Evolutionary conservation across 2,888 invertebrate genomes (phyloP).

Genomic region (Microctonus hyperodae): DNA sequence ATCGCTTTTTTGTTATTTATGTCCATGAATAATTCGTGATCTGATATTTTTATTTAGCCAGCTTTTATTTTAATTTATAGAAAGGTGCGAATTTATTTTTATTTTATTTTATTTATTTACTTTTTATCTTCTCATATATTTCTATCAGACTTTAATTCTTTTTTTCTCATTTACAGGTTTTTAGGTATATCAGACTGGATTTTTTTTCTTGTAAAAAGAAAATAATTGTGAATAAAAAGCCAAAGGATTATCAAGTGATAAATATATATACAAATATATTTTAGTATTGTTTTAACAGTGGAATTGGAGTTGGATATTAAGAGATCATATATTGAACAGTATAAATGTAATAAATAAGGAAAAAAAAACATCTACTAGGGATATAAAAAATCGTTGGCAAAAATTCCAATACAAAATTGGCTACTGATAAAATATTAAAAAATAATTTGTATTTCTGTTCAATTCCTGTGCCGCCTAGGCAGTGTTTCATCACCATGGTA

Average conservation of each 20-base stretch:
- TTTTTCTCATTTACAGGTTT: slow-evolving; percentile 32
- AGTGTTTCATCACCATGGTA: slow-evolving; percentile 53
- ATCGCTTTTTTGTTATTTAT: too few species aligned
- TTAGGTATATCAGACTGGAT: slow-evolving; percentile 40
- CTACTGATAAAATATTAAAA: slow-evolving; percentile 31
- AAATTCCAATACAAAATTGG: slow-evolving; percentile 17
- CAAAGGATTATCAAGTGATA: slow-evolving; percentile 53
- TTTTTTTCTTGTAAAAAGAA: slow-evolving; percentile 22
- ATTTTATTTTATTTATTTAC: not conserved
- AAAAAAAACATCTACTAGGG: slow-evolving; percentile 6
- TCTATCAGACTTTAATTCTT: slow-evolving; percentile 16
- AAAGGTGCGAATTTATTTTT: not conserved
- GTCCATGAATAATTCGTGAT: too few species aligned
- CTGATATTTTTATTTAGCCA: not conserved
- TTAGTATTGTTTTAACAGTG: slow-evolving; percentile 38
- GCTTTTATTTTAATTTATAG: not conserved
- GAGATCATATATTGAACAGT: not conserved
- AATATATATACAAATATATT: slow-evolving; percentile 39
- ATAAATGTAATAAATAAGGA: not conserved
- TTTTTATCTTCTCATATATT: not conserved
- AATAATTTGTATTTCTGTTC: slow-evolving; percentile 29
- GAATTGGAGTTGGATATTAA: not conserved
- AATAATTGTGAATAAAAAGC: slow-evolving; percentile 38
- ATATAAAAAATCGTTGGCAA: slow-evolving; percentile 2
- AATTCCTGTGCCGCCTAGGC: slow-evolving; percentile 48